Base-by-base conservation (phyloP, 2,113 vertebrate genomes). In the Aptenodytes forsteri region DNA sequence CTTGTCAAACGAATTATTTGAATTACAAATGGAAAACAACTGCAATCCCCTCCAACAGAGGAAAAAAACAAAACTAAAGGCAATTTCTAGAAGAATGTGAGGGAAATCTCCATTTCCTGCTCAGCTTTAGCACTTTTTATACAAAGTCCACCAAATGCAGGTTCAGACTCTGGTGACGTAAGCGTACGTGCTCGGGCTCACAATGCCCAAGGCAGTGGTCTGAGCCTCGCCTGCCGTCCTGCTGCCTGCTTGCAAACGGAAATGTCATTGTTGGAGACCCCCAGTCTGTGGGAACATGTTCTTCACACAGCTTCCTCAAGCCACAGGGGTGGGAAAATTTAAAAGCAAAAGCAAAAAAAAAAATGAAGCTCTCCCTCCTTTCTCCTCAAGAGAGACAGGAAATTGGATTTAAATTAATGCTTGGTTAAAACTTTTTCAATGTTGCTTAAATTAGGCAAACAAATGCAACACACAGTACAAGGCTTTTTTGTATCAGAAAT, bases 71-170 rank as follows among this genome's bases (percentile, higher is more conserved):
- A 69, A 87, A 65, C 73, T 80, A 81, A 87, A 76, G 50, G 46
- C 89, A 46, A 34, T 65, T 94, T 96, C 88, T 88, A 52, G 66
- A 96, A 83, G 96, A 95, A 98, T 88, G 92, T 6, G 83, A 95
- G 94, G 94, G 94, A 94, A 96, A 93, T 80, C 73, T 96, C 44
- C 9, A 29, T 83, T 98, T 98, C 97, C 98, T 98, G 97, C 92
- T 21, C 11, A 73, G 32, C 70, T 58, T 47, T 10, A 47, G 89
- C 86, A 32, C 62, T 80, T 72, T 47, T 59, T 65, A 76, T 10
- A 62, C 16, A 50, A 27, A 75, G 89, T 59, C 79, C 70, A 66
- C 62, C 58, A n/a, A 34, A 92, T 0, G 50, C 88, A 78, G 91
- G 96, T 67, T 52, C 16, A 5, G 25, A 36, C 62, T 56, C 49